A percentile compares a stretch with the other conserved stretches of the same genome.
phyloP scores from a whole-genome alignment of 2,888 invertebrate species.

The Hanleya hanleyi region DNA sequence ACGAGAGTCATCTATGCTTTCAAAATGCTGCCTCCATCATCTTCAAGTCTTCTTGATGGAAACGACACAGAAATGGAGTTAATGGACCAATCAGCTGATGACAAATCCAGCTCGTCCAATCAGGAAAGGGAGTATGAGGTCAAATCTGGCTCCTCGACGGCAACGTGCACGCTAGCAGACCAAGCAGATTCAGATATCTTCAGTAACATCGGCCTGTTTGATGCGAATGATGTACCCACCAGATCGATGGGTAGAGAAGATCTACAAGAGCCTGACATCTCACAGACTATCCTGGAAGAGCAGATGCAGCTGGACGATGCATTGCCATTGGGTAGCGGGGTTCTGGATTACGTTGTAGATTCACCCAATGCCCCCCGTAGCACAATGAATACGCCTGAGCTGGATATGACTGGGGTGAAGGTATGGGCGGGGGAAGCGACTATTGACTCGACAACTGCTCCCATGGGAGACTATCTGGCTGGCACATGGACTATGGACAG shows the following conservation, averaged over 20 bases:
- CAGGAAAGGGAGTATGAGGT: neutral
- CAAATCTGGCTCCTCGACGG: neutral
- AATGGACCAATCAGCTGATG: neutral
- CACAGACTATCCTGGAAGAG: too few species aligned
- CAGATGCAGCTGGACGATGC: too few species aligned
- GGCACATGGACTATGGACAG: neutral
- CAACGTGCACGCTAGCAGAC: neutral
- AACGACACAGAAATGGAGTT: neutral
- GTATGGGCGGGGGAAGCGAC: neutral
- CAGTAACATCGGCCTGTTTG: slow-evolving; percentile 22
- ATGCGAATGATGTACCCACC: neutral
- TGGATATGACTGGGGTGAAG: neutral
- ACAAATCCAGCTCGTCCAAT: neutral
- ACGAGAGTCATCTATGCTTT: slow-evolving; percentile 70
- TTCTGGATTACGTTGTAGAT: too few species aligned
- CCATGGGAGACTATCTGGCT: neutral
- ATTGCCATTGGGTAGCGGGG: too few species aligned
- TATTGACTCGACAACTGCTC: neutral
- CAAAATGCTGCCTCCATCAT: slow-evolving; percentile 58
- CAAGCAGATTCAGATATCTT: slow-evolving; percentile 15
- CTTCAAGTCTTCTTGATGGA: slow-evolving; percentile 16
- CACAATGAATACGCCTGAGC: neutral
- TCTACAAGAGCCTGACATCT: too few species aligned
- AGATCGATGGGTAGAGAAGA: too few species aligned
- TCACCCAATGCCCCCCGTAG: too few species aligned